Evolutionary conservation across 1,140 invertebrate genomes (phyloP), one percentile per base, ranked within the genome.

Genomic region (Pseudomyrmex cubaensis): DNA sequence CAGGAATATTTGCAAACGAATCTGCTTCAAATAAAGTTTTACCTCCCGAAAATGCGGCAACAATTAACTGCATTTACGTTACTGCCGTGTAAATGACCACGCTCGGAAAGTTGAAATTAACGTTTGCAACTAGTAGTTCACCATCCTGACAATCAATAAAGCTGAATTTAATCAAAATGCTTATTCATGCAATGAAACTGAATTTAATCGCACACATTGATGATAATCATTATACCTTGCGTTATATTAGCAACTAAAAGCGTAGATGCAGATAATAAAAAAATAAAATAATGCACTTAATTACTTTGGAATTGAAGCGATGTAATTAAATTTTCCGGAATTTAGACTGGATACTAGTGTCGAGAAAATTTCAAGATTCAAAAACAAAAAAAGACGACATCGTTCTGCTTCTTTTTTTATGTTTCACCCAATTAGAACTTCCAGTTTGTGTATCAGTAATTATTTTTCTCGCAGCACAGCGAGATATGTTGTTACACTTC

Each of bases 101-200:
- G 20, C 1, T 2, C 13, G 35, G 35, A 8, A 57, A 69, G 48
- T 57, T 70, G 46, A 70, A 48, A 70, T 78, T 70, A 69, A 59
- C 12, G 9, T 67, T 20, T 76, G 2, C 15, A 62, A 63, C 7
- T 56, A 57, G 46, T 46, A 57, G 15, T 48, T 56, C 10, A 8
- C 1, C 5, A 57, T 3, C 46, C 1, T 22, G 10, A 70, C 20
- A 46, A 70, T 17, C 20, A 72, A 57, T 72, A 48, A 17, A 70
- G 20, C 48, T 20, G 25, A 66, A 44, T 78, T 69, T 78, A 69
- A 57, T 57, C 10, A 70, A 25, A 22, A 25, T 46, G 52, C 7
- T 78, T 25, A n/a, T 17, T 25, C 66, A 25, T 57, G 3, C 22
- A 69, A 56, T 22, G 9, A n/a, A 56, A 46, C 20, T 17, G 5